These are phyloP conservation scores for Ceyx margarethae DNA, from an alignment of 2,113 vertebrate species.

Conservation along the genomic window DNA sequence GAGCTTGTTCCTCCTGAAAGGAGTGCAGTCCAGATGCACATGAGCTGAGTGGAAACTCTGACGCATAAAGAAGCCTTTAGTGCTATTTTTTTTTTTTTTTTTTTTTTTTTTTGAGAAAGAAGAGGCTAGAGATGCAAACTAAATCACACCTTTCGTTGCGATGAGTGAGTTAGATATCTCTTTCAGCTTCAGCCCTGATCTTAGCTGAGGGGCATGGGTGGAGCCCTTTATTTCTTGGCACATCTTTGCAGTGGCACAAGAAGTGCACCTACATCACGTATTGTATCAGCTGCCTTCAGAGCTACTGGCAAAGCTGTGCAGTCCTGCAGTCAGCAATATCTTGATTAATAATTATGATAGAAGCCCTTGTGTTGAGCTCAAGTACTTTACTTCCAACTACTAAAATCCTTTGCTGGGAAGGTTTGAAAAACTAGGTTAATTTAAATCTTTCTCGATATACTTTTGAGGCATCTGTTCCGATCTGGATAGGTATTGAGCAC, in stretches of 20 bases:
- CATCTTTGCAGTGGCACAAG: not conserved
- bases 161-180: not conserved
- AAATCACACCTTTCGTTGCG: not conserved
- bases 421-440: not conserved
- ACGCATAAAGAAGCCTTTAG: not conserved
- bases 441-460: not conserved
- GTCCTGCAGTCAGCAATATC: not conserved
- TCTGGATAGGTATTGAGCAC: not conserved
- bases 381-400: not conserved
- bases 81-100: not conserved
- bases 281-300: constrained; percentile 26
- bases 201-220: constrained; percentile 55
- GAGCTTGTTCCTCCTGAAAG: not conserved
- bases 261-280: not conserved
- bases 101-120: not conserved
- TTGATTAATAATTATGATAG: not conserved
- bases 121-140: not conserved
- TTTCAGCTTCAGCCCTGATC: constrained; percentile 3
- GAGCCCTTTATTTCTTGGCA: constrained; percentile 23
- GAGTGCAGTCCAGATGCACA: not conserved
- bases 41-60: not conserved
- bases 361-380: not conserved
- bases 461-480: not conserved
- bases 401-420: not conserved
- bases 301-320: not conserved